Conservation (phyloP, 2,797 vertebrate species). For the Pitangus sulphuratus region DNA sequence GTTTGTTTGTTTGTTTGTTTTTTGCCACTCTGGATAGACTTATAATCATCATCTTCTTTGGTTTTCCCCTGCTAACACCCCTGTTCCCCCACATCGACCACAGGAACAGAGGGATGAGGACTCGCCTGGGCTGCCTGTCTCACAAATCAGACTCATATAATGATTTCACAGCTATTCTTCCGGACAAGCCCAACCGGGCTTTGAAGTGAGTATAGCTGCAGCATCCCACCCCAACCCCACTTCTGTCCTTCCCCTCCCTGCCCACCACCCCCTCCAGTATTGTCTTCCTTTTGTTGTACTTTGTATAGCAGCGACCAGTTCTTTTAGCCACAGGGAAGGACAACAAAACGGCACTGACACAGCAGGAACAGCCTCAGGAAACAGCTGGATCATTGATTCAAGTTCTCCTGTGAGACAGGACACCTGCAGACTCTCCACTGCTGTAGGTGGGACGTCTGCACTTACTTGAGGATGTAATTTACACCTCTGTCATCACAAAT, state of each 20-base stretch:
- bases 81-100: slow-evolving; percentile 53
- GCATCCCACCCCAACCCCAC: neutral
- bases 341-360: neutral
- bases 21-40: neutral
- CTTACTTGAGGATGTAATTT: neutral
- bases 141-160: slow-evolving; percentile 96
- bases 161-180: slow-evolving; percentile 94
- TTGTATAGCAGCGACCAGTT: neutral
- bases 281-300: neutral
- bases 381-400: neutral
- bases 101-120: slow-evolving; percentile 93
- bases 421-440: neutral
- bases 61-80: slow-evolving; percentile 64
- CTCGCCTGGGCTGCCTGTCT: slow-evolving; percentile 94
- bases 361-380: neutral
- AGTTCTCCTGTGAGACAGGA: neutral
- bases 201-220: slow-evolving; percentile 80
- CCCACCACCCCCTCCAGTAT: neutral
- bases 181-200: slow-evolving; percentile 82
- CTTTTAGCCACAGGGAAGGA: neutral
- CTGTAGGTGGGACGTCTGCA: neutral
- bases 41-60: slow-evolving; percentile 55
- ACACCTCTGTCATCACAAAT: neutral
- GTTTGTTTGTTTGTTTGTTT: too few relatives aligned
- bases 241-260: neutral